Conservation (phyloP, 1,140 invertebrate species). For the Lepidurus arcticus region DNA sequence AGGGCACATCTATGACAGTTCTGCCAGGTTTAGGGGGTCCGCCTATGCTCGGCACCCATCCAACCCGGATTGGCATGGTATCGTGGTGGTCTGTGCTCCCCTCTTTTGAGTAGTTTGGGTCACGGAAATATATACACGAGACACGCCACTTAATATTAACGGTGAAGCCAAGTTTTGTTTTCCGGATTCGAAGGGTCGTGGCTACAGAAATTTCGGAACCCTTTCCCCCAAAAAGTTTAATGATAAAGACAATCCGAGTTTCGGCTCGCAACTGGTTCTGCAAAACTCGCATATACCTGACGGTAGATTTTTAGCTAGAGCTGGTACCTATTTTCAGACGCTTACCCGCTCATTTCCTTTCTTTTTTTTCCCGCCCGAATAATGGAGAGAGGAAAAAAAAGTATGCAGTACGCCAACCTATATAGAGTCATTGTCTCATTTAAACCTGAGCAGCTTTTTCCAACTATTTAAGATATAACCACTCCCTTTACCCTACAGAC, state of each 20-base stretch:
- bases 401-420: neutral
- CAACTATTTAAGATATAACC: too few species aligned
- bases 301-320: neutral
- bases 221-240: neutral
- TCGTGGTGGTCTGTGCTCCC: neutral
- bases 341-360: neutral
- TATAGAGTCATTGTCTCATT: neutral
- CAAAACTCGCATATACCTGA: neutral
- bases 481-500: too few species aligned
- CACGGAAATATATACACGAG: neutral
- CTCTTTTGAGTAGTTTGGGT: neutral
- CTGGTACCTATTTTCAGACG: slow-evolving; percentile 13
- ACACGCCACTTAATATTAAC: neutral
- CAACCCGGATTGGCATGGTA: slow-evolving; percentile 41
- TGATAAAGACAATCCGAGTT: slow-evolving; percentile 19
- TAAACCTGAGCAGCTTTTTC: neutral
- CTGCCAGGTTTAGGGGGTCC: slow-evolving; percentile 37
- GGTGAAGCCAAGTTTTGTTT: neutral
- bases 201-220: neutral
- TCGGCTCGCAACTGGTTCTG: neutral
- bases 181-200: neutral
- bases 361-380: neutral
- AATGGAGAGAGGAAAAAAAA: neutral
- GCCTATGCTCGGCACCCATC: slow-evolving; percentile 44
- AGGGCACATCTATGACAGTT: slow-evolving; percentile 33